Percentiles rank a stretch among this genome's conserved stretches.
Conservation (phyloP, 2,888 invertebrate species). For the Gnatocerus cornutus region DNA sequence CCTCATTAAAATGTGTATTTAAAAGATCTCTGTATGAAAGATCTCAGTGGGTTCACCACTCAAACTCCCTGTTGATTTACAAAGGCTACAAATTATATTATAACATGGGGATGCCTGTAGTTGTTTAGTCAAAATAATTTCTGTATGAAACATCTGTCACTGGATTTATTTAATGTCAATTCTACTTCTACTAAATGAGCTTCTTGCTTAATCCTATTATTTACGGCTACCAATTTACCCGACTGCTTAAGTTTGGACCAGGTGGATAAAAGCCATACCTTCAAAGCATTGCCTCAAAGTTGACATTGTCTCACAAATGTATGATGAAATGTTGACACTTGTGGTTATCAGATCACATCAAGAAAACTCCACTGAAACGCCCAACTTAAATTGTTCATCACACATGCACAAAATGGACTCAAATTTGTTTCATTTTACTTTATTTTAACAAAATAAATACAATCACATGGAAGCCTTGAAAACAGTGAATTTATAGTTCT, state of each 20-base stretch:
- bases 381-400: too few relatives aligned
- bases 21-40: constrained; percentile 87
- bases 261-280: constrained; percentile 80
- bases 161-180: constrained; percentile 26
- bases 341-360: too few relatives aligned
- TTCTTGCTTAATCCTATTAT: constrained; percentile 81
- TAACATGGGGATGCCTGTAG: constrained; percentile 86
- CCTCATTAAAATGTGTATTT: constrained; percentile 80
- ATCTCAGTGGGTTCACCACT: constrained; percentile 88
- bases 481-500: not conserved
- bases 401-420: too few relatives aligned
- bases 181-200: constrained; percentile 74
- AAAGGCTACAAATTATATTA: constrained; percentile 84
- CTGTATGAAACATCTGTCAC: too few relatives aligned
- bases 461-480: constrained; percentile 5
- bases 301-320: constrained; percentile 80
- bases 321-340: constrained; percentile 72
- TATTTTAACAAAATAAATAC: constrained; percentile 11
- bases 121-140: constrained; percentile 84
- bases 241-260: constrained; percentile 80
- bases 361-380: too few relatives aligned
- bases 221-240: constrained; percentile 81
- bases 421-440: not conserved
- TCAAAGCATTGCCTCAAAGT: constrained; percentile 81
- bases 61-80: constrained; percentile 85